phyloP scores from a whole-genome alignment of 2,797 vertebrate genomes.

The Monodelphis domestica region DNA sequence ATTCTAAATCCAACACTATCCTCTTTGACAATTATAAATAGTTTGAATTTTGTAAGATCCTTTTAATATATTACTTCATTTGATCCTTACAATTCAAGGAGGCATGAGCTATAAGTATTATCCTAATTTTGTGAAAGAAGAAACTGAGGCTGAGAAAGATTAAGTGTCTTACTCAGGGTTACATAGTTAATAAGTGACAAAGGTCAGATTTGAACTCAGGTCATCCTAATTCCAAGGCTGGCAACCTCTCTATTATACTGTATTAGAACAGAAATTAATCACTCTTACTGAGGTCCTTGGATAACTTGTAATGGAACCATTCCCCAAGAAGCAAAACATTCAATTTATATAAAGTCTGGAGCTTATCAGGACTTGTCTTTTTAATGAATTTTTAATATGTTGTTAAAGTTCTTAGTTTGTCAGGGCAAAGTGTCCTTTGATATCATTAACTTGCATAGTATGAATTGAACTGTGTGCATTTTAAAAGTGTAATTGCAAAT shows the following conservation, averaged over 20 bases:
- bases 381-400: background rate
- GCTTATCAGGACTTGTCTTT: background rate
- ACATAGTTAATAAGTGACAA: background rate
- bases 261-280: background rate
- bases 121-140: background rate
- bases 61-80: background rate
- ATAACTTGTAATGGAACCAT: background rate
- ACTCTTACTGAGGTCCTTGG: background rate
- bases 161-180: background rate
- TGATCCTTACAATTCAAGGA: background rate
- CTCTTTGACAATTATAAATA: background rate
- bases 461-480: background rate
- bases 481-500: slow-evolving; percentile 12
- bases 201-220: background rate
- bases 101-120: background rate
- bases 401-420: background rate
- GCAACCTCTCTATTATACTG: background rate
- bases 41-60: background rate
- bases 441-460: background rate
- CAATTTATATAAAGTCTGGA: background rate
- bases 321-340: background rate
- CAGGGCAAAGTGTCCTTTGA: background rate
- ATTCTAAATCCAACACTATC: background rate
- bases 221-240: background rate
- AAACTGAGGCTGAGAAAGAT: background rate